phyloP scores from a whole-genome alignment of 1,140 invertebrate genomes.

The Heliconius melpomene region DNA sequence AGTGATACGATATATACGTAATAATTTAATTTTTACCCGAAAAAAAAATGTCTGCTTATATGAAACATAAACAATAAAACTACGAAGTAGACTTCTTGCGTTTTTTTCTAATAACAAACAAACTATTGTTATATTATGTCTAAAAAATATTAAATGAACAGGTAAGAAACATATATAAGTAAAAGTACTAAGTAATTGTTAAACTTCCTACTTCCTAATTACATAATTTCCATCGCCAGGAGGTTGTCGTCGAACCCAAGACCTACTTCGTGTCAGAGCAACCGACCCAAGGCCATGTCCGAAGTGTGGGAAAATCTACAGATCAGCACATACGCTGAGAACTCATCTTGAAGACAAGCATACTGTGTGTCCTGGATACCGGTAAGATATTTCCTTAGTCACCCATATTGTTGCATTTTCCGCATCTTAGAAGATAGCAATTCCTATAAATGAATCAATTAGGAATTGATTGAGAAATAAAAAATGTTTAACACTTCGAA shows the following conservation, averaged over 20 bases:
- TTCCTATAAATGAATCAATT: no score
- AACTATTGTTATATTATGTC: not conserved
- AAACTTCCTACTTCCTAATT: not conserved
- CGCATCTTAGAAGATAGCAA: no score
- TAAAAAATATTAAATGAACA: not conserved
- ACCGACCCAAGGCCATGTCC: constrained; percentile 95
- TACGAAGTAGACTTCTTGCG: constrained; percentile 68
- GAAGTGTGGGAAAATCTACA: constrained; percentile 95
- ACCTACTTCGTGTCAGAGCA: constrained; percentile 92
- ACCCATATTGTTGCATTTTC: not conserved
- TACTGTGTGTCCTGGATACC: constrained; percentile 94
- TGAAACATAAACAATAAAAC: constrained; percentile 77
- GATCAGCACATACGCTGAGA: constrained; percentile 93
- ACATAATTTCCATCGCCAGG: constrained; percentile 55
- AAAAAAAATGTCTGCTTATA: constrained; percentile 77
- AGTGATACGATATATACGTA: constrained; percentile 81
- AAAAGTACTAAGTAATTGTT: not conserved
- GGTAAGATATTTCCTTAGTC: constrained; percentile 47
- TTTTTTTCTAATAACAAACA: constrained; percentile 36
- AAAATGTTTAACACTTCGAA: no score
- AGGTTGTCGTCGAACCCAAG: constrained; percentile 88
- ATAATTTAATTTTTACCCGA: constrained; percentile 81
- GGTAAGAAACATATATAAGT: constrained; percentile 20
- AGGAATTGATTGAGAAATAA: no score
- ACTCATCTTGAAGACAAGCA: constrained; percentile 96